A percentile compares a stretch with the other conserved stretches of the same genome.
Conservation (phyloP, 2,888 invertebrate genomes). For the Drosophila melanocephala region DNA sequence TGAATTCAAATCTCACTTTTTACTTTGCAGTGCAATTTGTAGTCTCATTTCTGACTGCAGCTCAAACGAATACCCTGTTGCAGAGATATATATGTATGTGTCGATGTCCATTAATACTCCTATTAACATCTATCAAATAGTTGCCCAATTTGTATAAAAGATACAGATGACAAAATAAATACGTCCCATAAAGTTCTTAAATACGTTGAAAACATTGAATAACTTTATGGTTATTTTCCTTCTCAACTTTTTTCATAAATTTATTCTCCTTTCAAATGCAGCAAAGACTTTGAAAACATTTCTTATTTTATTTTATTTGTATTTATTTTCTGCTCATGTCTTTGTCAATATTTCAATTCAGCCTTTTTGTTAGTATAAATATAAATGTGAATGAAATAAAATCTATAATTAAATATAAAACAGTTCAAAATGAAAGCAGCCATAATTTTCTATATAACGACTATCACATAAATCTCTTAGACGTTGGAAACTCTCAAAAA, state of each 20-base stretch:
- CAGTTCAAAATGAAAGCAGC: not conserved
- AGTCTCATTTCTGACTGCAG: slow-evolving; percentile 32
- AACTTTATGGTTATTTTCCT: not conserved
- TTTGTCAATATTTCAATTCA: not conserved
- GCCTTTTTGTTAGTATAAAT: not conserved
- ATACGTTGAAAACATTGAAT: not conserved
- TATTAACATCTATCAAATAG: not conserved
- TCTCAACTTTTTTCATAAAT: not conserved
- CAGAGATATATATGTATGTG: rapidly evolving
- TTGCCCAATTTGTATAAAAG: not conserved
- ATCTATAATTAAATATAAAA: not conserved
- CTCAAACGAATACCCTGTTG: slow-evolving; percentile 23
- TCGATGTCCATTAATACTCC: not conserved
- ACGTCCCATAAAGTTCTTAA: not conserved
- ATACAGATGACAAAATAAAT: not conserved
- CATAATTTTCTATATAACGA: not conserved
- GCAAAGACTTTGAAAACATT: not conserved
- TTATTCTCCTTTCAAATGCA: not conserved
- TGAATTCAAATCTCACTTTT: slow-evolving; percentile 37
- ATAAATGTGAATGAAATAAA: not conserved
- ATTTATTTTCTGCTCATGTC: not conserved
- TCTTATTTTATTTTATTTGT: not conserved
- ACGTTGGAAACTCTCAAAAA: not conserved
- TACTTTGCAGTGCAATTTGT: slow-evolving; percentile 11
- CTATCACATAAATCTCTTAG: not conserved